These are phyloP conservation scores for Abrostola triplasia DNA, from an alignment of 2,888 invertebrate genomes.

Conservation along the genomic window DNA sequence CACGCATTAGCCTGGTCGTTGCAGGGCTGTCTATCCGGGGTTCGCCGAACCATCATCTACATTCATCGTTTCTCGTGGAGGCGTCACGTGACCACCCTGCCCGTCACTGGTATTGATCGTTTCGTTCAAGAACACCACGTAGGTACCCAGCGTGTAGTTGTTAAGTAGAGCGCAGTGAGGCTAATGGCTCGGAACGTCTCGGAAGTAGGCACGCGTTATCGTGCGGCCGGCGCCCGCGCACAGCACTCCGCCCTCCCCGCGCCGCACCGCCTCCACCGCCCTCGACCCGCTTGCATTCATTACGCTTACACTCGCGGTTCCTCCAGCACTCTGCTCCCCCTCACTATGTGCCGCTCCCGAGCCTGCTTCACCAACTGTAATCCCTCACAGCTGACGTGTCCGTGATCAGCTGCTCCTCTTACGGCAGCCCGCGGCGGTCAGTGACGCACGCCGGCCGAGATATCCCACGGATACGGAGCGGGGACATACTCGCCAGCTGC, in stretches of 20 bases:
- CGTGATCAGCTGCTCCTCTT: conserved; percentile 5
- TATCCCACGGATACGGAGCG: conserved; percentile 18
- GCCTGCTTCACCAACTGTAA: no score
- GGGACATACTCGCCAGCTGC: conserved; percentile 12
- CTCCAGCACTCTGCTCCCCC: conserved; percentile 9
- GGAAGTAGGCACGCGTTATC: conserved; percentile 78
- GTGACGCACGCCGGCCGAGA: conserved; percentile 21
- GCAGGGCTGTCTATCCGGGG: no score
- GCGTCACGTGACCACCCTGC: no score
- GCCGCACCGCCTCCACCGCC: conserved; percentile 47
- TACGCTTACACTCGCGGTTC: conserved; percentile 35
- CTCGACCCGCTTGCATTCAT: conserved; percentile 75
- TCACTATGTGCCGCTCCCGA: conserved; percentile 9
- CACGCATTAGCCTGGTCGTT: no score
- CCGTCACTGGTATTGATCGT: conserved; percentile 17
- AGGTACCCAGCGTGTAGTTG: conserved; percentile 43
- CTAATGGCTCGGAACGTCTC: conserved; percentile 83
- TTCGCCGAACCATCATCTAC: no score
- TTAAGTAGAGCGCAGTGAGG: conserved; percentile 69
- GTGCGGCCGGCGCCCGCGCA: conserved; percentile 42
- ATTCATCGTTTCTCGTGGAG: no score
- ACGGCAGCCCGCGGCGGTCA: neutral
- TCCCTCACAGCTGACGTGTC: neutral
- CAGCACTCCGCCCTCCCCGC: conserved; percentile 22
- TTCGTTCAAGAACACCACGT: conserved; percentile 41